Evolutionary conservation across 23 tunicate genomes (phyloP), one percentile per base, ranked within the genome.

Genomic region (Clavelina lepadiformis): DNA sequence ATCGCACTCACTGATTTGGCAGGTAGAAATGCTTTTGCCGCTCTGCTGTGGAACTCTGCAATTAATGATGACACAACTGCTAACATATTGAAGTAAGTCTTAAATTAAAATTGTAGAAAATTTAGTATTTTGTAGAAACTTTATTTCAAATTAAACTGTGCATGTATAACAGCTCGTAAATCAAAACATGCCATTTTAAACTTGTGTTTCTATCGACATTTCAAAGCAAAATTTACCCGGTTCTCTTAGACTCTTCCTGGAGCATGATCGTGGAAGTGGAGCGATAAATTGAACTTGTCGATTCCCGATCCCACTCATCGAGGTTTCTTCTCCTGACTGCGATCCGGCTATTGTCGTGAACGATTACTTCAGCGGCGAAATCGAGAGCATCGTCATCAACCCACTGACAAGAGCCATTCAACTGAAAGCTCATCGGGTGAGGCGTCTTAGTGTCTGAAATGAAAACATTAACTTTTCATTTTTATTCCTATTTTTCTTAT

Each of bases 201-300:
- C n/a, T n/a, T n/a, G n/a, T n/a, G n/a, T n/a, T n/a, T n/a, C n/a
- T n/a, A n/a, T n/a, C n/a, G n/a, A n/a, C n/a, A n/a, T n/a, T n/a
- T n/a, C n/a, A n/a, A n/a, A n/a, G n/a, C n/a, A n/a, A n/a, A n/a
- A n/a, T n/a, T n/a, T n/a, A n/a, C n/a, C n/a, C n/a, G n/a, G n/a
- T n/a, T n/a, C n/a, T n/a, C 56, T 65, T 65, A 87, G 96, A 35
- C 30, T 87, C 37, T 87, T 87, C 49, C 64, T 87, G 72, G 96
- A 87, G 65, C 82, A 87, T 34, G 96, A 87, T 38, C 77, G 77
- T 2, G 57, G 64, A 51, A 87, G 87, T 30, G 86, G 96, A 18
- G 96, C 86, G 6, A 87, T 87, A 82, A 87, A 87, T 73, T 81
- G 77, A 31, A 72, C 77, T 0, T 87, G 96, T 72, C 79, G 67